phyloP scores from a whole-genome alignment of 2,797 vertebrate species.

The Pangasius macronema region DNA sequence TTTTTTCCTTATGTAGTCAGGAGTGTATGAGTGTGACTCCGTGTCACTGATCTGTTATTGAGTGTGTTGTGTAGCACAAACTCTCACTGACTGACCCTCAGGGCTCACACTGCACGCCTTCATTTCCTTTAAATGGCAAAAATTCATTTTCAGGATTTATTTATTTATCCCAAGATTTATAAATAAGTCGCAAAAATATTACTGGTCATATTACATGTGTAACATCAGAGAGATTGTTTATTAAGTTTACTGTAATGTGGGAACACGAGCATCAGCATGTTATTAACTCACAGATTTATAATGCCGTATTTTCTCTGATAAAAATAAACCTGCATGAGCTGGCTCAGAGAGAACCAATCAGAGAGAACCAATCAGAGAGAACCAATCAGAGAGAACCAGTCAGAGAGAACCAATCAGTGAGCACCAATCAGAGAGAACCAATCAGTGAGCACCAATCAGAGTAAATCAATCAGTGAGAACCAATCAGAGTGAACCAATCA shows the following conservation, averaged over 20 bases:
- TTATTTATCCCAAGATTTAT: background rate
- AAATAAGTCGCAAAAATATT: background rate
- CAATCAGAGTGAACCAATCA: no score
- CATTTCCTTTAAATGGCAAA: background rate
- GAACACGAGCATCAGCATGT: background rate
- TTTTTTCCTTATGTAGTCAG: background rate
- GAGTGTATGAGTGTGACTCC: background rate
- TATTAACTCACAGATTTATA: background rate
- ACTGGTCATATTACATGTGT: background rate
- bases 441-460: no score
- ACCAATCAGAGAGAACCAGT: no score
- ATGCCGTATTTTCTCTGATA: background rate
- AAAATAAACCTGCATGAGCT: background rate
- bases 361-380: background rate
- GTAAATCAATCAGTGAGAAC: no score
- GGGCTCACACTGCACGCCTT: background rate
- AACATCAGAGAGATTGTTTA: background rate
- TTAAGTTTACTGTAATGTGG: background rate
- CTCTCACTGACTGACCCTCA: background rate
- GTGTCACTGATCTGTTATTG: background rate
- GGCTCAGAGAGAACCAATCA: background rate
- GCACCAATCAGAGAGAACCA: no score
- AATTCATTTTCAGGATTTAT: background rate
- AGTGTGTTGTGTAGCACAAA: background rate
- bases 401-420: no score